Conservation (phyloP, 1,140 invertebrate species). For the Doryteuthis pealeii region DNA sequence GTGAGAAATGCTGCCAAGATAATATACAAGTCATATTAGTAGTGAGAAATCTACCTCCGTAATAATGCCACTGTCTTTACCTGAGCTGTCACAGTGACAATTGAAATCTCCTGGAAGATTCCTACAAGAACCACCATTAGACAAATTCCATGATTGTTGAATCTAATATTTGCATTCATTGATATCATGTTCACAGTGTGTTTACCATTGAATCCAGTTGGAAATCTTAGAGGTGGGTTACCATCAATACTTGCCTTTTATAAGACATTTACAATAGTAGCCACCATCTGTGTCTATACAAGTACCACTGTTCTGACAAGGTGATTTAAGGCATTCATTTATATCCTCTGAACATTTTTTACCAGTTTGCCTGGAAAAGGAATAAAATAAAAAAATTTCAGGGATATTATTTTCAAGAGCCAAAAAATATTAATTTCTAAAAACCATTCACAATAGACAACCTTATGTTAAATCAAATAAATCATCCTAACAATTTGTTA, state of each 20-base stretch:
- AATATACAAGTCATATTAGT: background rate
- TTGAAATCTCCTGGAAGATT: constrained; percentile 28
- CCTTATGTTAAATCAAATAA: no score
- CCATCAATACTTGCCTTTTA: background rate
- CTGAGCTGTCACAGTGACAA: constrained; percentile 26
- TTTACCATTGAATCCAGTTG: constrained; percentile 34
- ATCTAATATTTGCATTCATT: constrained; percentile 38
- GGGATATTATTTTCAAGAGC: no score
- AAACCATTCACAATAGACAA: no score
- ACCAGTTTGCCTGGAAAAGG: constrained; percentile 46
- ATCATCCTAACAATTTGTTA: no score
- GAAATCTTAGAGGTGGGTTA: background rate
- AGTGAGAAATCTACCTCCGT: constrained; percentile 20
- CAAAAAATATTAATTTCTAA: no score
- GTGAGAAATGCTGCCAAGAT: no score
- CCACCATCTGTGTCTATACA: constrained; percentile 62
- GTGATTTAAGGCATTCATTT: constrained; percentile 29
- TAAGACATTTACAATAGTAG: constrained; percentile 74
- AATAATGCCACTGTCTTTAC: constrained; percentile 18
- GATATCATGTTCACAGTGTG: constrained; percentile 45
- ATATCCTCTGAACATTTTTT: constrained; percentile 32
- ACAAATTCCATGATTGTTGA: constrained; percentile 28
- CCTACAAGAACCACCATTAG: constrained; percentile 34
- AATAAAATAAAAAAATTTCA: no score
- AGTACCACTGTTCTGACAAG: constrained; percentile 39